phyloP scores from a whole-genome alignment of 2,888 invertebrate species.

The Lordiphosa fenestrarum region DNA sequence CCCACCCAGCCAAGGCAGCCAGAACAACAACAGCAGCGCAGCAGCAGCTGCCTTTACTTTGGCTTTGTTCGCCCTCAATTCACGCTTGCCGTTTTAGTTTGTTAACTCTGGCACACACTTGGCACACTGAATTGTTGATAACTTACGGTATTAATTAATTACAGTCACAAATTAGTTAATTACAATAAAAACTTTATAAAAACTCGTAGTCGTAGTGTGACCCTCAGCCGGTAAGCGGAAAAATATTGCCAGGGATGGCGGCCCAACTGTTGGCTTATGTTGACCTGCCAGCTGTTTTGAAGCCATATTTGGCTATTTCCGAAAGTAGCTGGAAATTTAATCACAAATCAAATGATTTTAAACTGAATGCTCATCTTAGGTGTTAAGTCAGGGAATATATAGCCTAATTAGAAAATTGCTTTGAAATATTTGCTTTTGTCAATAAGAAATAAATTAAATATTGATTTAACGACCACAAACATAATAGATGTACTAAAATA shows the following conservation, averaged over 20 bases:
- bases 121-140: constrained; percentile 42
- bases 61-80: constrained; percentile 36
- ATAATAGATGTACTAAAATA: too few species aligned
- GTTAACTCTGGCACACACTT: constrained; percentile 21
- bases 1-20: constrained; percentile 5
- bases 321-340: too few species aligned
- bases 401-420: too few species aligned
- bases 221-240: background rate
- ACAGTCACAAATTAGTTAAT: constrained; percentile 52
- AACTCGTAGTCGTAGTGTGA: constrained; percentile 26
- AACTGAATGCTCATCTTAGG: too few species aligned
- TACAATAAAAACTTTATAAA: constrained; percentile 62
- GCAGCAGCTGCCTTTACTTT: constrained; percentile 59
- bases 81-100: constrained; percentile 7
- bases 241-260: background rate
- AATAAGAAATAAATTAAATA: too few species aligned
- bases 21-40: constrained; percentile 22
- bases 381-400: too few species aligned
- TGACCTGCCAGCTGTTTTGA: too few species aligned
- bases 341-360: too few species aligned
- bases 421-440: too few species aligned
- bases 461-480: too few species aligned
- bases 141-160: constrained; percentile 63
- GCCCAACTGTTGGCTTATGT: background rate
- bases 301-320: too few species aligned